Evolutionary conservation across 2,797 vertebrate genomes (phyloP), one percentile per base, ranked within the genome.

Genomic region (Darevskia mixta): DNA sequence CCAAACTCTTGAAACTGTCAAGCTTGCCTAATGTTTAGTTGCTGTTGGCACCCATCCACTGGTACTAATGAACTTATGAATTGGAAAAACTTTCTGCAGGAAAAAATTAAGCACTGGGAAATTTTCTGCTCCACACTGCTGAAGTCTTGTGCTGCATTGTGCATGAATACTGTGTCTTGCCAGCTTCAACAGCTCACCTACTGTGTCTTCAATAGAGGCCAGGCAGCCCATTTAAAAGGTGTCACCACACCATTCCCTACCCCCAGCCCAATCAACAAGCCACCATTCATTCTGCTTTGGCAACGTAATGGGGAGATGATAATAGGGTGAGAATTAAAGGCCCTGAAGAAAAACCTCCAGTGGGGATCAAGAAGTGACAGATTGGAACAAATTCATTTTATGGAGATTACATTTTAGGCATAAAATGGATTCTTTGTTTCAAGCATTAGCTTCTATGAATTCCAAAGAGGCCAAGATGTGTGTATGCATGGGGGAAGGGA

Each of bases 231-330:
- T 27, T 49, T 64, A 82, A 35, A 76, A 64, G 61, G 71, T 27
- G 49, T 49, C 72, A 55, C 20, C 27, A 49, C 61, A 76, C 5
- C 41, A 38, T 75, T 49, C 5, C 11, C 27, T 61, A 17, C 61
- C 83, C 87, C 88, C 73, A 85, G 83, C 83, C 89, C 89, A 94
- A 29, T 89, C 55, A 29, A 86, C 82, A 67, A 73, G 29, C 75
- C 38, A 77, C 88, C 88, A 86, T 72, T 89, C 76, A 88, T 90
- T 87, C 23, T 55, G 80, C 20, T 79, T 73, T 90, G 85, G 27
- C 78, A 86, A 29, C 10, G 23, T 41, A 87, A 94, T 77, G 2
- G 49, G 45, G 75, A 61, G 29, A 82, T 35, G 13, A 79, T 43
- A 83, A 83, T 41, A 71, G 35, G 35, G 41, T 0, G 0, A 91